Evolutionary conservation across 2,888 invertebrate genomes (phyloP), one percentile per base, ranked within the genome.

Genomic region (Stenolophus ochropezus): DNA sequence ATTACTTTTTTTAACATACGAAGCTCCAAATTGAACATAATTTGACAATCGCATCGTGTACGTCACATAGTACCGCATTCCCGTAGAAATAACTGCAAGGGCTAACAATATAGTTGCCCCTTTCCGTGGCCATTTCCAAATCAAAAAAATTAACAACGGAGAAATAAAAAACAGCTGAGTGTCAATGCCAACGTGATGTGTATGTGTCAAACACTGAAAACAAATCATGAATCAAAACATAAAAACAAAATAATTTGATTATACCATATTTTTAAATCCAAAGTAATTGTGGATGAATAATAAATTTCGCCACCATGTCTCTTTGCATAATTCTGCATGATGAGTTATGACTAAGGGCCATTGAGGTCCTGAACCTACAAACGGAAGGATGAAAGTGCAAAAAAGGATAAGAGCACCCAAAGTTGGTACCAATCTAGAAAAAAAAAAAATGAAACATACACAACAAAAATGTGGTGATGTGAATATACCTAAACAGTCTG

Each of bases 221-320:
- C 83, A 61, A 42, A 53, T 21, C 25, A 77, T 47, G 47, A 42
- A 65, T 42, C 20, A 16, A 16, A 33, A 18, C 18, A 33, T 33
- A 8, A 2, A 33, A 33, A 47, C 5, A 49, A 23, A 16, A 4
- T 27, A 18, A 14, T 11, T 73, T 76, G 21, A 21, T 83, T 86
- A 85, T 89, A 93, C 93, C 93, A 94, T 94, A 85, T 94, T 92
- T 85, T 93, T 91, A 85, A 94, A 94, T 51, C 94, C 94, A 85
- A 92, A 94, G 86, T 94, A 94, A 87, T 94, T 94, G 85, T 94
- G 94, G 78, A 94, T 93, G 84, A 94, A 94, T 0, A 94, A 87
- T 83, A 94, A 89, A 86, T 94, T 94, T 85, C 93, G 90, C 94
- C 94, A 94, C 93, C 94, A 94, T 81, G 93, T 90, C 85, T 90